These are phyloP conservation scores for Trachemys scripta DNA, from an alignment of 2,113 vertebrate species.

Conservation along the genomic window DNA sequence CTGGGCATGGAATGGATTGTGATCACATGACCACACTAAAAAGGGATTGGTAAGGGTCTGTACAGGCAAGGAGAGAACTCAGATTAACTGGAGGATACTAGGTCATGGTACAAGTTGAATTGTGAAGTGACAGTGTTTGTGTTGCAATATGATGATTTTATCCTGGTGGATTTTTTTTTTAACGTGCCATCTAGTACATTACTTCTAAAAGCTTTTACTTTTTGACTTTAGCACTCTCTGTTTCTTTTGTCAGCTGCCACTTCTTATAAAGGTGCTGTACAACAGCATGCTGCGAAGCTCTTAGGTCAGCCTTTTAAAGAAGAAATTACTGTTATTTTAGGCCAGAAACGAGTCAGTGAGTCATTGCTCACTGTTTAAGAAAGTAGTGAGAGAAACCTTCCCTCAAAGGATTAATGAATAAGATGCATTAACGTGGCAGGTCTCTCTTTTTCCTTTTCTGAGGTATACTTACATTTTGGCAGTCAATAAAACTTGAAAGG, in stretches of 20 bases:
- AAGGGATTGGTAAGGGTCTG: background rate
- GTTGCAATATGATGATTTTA: background rate
- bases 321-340: background rate
- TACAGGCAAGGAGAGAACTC: background rate
- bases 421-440: constrained; percentile 33
- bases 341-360: background rate
- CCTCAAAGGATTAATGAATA: constrained; percentile 13
- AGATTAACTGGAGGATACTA: background rate
- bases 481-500: constrained; percentile 3
- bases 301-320: constrained; percentile 28
- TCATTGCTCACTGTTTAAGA: constrained; percentile 34
- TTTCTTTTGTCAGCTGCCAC: background rate
- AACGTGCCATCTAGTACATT: background rate
- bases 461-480: constrained; percentile 51
- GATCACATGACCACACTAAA: background rate
- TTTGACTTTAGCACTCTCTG: background rate
- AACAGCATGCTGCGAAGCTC: background rate
- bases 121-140: background rate
- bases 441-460: constrained; percentile 34
- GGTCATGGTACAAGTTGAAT: background rate
- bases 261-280: background rate
- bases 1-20: background rate
- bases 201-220: background rate
- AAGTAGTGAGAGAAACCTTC: constrained; percentile 15
- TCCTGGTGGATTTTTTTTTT: background rate